Evolutionary conservation across 2,888 invertebrate species (phyloP).

Genomic region (Branchipolynoe longqiensis): DNA sequence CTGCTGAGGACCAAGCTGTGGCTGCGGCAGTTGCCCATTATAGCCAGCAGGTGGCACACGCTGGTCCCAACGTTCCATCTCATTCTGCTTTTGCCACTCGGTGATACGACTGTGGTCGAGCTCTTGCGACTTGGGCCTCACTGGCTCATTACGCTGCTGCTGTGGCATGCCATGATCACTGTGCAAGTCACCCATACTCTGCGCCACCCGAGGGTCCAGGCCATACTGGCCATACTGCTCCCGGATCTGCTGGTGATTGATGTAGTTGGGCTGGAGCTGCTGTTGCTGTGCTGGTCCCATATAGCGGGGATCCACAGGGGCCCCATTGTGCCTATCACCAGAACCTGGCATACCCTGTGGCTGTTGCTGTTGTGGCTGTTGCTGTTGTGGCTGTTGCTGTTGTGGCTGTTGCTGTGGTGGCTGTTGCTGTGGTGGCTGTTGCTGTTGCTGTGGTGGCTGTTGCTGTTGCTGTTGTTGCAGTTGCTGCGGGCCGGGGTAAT

Average conservation of each 20-base stretch:
- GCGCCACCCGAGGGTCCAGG: not conserved
- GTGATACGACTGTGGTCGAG: constrained; percentile 65
- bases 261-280: constrained; percentile 63
- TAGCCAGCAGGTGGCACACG: not conserved
- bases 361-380: constrained; percentile 52
- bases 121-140: constrained; percentile 22
- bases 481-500: constrained; percentile 72
- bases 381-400: constrained; percentile 16
- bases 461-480: constrained; percentile 55
- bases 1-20: not conserved
- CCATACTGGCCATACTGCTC: not conserved
- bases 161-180: not conserved
- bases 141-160: not conserved
- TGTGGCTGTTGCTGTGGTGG: constrained; percentile 57
- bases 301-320: constrained; percentile 65
- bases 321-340: constrained; percentile 62
- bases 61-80: constrained; percentile 40
- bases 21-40: constrained; percentile 6
- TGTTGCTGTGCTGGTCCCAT: constrained; percentile 64
- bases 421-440: constrained; percentile 70
- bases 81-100: constrained; percentile 75
- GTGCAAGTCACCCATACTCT: constrained; percentile 20
- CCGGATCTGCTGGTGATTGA: constrained; percentile 58
- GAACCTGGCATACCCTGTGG: constrained; percentile 32
- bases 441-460: not conserved